These are phyloP conservation scores for Myzus persicae DNA, from an alignment of 1,140 invertebrate genomes.

Conservation along the genomic window DNA sequence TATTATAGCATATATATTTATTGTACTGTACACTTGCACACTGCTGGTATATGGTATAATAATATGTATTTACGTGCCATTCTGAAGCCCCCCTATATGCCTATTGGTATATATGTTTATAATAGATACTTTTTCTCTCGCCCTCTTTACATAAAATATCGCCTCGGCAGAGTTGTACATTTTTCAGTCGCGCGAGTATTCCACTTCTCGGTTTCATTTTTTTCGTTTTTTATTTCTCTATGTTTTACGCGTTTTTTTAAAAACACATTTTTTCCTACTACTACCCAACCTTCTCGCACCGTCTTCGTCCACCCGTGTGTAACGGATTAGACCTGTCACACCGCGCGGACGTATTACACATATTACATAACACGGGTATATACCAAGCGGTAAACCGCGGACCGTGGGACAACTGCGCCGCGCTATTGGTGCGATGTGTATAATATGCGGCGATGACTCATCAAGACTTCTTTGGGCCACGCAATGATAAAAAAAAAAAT, in stretches of 20 bases:
- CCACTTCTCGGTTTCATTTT: background rate
- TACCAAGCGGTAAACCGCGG: background rate
- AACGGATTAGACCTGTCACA: constrained; percentile 29
- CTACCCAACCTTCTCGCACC: background rate
- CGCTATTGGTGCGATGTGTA: background rate
- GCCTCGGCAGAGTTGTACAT: background rate
- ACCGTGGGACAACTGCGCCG: constrained; percentile 36
- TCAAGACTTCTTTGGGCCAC: background rate
- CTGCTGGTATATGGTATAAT: too few relatives aligned
- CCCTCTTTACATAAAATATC: too few relatives aligned
- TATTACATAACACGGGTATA: background rate
- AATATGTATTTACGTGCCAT: too few relatives aligned
- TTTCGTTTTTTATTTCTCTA: background rate
- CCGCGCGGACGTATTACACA: background rate
- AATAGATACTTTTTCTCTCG: background rate
- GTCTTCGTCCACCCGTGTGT: constrained; percentile 34
- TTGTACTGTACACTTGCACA: too few relatives aligned
- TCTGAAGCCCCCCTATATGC: background rate
- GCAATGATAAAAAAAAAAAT: constrained; percentile 15
- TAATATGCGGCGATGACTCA: constrained; percentile 19
- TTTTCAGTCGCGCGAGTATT: background rate
- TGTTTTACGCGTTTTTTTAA: background rate
- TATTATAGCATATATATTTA: background rate
- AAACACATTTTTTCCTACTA: background rate
- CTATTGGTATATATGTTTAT: too few relatives aligned